phyloP scores from a whole-genome alignment of 2,797 vertebrate species.

The Pipistrellus nathusii region DNA sequence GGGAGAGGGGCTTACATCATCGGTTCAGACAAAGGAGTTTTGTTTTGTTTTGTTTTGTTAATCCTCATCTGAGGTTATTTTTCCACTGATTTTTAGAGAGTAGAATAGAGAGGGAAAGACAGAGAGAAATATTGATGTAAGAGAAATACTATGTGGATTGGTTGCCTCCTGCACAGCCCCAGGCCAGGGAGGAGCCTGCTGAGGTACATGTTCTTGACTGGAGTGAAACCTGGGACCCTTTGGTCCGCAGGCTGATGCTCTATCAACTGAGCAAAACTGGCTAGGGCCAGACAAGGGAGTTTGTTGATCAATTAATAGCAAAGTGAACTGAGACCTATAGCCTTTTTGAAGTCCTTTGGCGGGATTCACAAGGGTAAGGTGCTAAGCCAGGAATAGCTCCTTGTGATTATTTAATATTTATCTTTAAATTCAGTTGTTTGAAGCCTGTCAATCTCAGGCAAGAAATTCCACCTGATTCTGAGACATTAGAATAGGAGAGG shows the following conservation, averaged over 20 bases:
- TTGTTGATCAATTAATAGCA: background rate
- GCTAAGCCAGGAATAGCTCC: background rate
- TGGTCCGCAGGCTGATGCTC: too few relatives aligned
- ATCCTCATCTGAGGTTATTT: too few relatives aligned
- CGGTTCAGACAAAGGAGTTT: background rate
- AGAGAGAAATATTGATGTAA: too few relatives aligned
- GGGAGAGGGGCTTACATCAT: background rate
- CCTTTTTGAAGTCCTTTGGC: background rate
- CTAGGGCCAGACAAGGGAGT: background rate
- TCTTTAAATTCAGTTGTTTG: slow-evolving; percentile 53
- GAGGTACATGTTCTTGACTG: too few relatives aligned
- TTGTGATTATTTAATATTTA: background rate
- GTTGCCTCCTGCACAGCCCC: too few relatives aligned
- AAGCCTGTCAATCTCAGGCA: background rate
- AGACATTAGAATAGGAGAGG: background rate
- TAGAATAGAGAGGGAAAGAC: too few relatives aligned
- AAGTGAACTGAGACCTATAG: background rate
- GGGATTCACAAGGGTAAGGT: background rate
- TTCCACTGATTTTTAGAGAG: too few relatives aligned
- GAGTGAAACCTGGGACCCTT: too few relatives aligned
- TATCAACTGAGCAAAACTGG: too few relatives aligned
- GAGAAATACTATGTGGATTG: too few relatives aligned
- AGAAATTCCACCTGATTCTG: slow-evolving; percentile 7
- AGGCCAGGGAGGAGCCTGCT: too few relatives aligned
- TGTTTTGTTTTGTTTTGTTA: too few relatives aligned